phyloP scores from a whole-genome alignment of 2,113 vertebrate species.

The Euleptes europaea region DNA sequence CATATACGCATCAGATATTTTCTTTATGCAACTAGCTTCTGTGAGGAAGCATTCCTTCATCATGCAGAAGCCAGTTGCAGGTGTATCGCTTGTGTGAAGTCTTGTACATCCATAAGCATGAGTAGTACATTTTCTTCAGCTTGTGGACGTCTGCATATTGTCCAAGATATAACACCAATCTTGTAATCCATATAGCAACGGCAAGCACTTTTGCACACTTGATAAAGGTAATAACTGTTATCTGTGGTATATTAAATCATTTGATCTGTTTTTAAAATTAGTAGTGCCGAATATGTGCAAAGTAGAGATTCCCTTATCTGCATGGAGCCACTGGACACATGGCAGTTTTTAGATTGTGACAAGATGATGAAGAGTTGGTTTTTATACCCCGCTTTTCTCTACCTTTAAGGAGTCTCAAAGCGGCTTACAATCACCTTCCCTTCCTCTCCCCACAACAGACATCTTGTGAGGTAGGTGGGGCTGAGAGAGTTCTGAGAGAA shows the following conservation, averaged over 20 bases:
- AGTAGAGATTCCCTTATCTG: constrained; percentile 72
- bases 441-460: too few relatives aligned
- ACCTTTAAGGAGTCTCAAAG: too few relatives aligned
- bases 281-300: constrained; percentile 79
- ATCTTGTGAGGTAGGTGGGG: too few relatives aligned
- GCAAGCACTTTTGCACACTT: constrained; percentile 44
- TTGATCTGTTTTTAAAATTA: constrained; percentile 58
- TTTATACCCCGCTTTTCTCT: too few relatives aligned
- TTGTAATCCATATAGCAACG: constrained; percentile 32
- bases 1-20: not conserved
- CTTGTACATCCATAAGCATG: not conserved
- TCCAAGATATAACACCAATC: not conserved
- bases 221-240: constrained; percentile 34
- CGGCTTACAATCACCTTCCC: too few relatives aligned
- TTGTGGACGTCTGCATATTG: not conserved
- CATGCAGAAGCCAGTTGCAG: not conserved
- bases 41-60: not conserved
- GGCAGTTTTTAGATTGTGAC: not conserved
- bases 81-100: not conserved
- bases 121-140: not conserved
- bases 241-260: constrained; percentile 62
- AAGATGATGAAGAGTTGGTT: not conserved
- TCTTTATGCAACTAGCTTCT: not conserved
- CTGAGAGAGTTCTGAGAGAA: too few relatives aligned
- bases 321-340: constrained; percentile 47